These are phyloP conservation scores for Percina caprodes DNA, from an alignment of 2,113 vertebrate species.

Conservation along the genomic window DNA sequence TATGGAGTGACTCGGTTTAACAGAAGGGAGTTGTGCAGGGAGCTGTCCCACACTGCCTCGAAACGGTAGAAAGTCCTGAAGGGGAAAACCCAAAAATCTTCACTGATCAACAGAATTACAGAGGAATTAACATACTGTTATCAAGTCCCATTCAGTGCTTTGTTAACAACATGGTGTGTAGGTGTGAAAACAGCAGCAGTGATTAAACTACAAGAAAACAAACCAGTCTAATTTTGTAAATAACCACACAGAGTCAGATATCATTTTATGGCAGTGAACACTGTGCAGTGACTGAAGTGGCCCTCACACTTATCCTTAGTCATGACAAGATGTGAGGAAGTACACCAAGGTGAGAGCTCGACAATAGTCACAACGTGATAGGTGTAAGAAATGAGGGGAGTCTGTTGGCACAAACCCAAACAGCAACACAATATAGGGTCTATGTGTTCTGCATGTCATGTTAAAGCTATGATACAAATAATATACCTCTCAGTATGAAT, in stretches of 20 bases:
- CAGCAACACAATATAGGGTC: neutral
- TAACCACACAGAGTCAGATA: neutral
- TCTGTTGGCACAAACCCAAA: neutral
- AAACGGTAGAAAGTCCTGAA: constrained; percentile 96
- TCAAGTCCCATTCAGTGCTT: constrained; percentile 1
- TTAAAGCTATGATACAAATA: neutral
- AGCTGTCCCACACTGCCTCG: constrained; percentile 99
- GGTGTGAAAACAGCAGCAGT: neutral
- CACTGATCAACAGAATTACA: neutral
- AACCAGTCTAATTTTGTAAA: neutral
- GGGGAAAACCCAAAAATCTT: constrained; percentile 10
- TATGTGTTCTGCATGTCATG: neutral
- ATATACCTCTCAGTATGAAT: neutral
- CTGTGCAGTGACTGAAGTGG: constrained; percentile 30
- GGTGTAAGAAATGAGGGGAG: constrained; percentile 35
- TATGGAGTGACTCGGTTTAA: constrained; percentile 96
- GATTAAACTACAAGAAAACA: neutral
- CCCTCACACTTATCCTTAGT: constrained; percentile 12
- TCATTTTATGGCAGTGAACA: neutral
- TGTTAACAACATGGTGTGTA: neutral
- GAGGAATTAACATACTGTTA: neutral
- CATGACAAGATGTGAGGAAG: constrained; percentile 49
- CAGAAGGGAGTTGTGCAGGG: constrained; percentile 97
- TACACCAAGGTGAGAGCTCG: constrained; percentile 44
- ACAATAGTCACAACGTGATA: constrained; percentile 21